Percentiles rank a stretch among this genome's conserved stretches.
Evolutionary conservation across 2,888 invertebrate genomes (phyloP).

Genomic region (Mongoloraphidia duomilia): DNA sequence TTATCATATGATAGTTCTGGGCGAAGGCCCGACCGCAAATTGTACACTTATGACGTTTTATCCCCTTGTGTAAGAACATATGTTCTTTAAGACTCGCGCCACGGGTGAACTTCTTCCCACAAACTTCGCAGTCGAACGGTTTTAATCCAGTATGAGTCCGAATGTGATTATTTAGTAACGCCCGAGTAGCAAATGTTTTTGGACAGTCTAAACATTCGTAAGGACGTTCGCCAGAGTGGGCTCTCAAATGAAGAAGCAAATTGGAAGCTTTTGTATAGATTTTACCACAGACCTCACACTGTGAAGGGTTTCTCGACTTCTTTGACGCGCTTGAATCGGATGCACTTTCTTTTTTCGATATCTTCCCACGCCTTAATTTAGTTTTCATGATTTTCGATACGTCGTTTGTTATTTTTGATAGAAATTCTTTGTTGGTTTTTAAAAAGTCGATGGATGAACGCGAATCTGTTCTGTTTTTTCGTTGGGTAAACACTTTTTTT

Average conservation of each 20-base stretch:
- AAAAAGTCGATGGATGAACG: no score
- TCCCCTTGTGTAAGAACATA: constrained; percentile 6
- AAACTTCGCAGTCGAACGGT: neutral
- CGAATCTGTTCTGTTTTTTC: no score
- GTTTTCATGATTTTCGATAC: no score
- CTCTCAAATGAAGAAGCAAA: constrained; percentile 3
- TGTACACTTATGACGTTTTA: constrained; percentile 18
- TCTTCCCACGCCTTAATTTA: no score
- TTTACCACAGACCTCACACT: neutral
- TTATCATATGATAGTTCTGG: neutral
- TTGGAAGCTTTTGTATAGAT: neutral
- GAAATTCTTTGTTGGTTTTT: no score
- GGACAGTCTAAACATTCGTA: constrained; percentile 17
- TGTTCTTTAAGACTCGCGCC: neutral
- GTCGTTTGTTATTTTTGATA: no score
- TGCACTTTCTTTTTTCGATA: neutral
- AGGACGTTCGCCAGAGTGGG: constrained; percentile 18
- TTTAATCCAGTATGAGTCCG: neutral
- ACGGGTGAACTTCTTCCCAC: neutral
- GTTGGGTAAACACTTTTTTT: no score
- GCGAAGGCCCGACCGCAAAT: constrained; percentile 18
- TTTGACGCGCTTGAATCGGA: neutral
- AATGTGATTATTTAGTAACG: neutral
- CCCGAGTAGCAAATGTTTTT: neutral
- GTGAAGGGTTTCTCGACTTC: neutral